A percentile compares a stretch with the other conserved stretches of the same genome.
Conservation (phyloP, 2,797 vertebrate genomes). For the Poeciliopsis infans region DNA sequence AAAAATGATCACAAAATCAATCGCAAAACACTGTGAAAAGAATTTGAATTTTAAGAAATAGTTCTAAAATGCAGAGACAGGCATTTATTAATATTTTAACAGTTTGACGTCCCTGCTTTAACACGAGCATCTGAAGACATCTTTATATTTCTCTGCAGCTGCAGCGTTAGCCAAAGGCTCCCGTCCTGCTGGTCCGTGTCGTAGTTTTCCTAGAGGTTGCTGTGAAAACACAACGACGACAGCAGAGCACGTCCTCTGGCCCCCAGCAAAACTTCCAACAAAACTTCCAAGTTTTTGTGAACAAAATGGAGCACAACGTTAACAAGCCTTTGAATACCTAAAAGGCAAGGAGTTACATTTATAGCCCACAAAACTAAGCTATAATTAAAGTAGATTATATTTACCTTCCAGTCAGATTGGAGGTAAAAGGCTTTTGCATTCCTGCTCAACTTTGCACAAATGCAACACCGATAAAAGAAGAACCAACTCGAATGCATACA, state of each 20-base stretch:
- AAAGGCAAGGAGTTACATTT: background rate
- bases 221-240: background rate
- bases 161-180: background rate
- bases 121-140: background rate
- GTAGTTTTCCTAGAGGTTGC: too few species aligned
- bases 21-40: too few species aligned
- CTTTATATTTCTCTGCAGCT: background rate
- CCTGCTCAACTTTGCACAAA: constrained; percentile 12
- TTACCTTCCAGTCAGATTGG: background rate
- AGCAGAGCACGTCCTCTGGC: background rate
- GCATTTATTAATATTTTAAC: too few species aligned
- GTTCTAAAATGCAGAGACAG: too few species aligned
- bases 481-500: constrained; percentile 24
- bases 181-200: background rate
- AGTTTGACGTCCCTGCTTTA: too few species aligned
- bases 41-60: too few species aligned
- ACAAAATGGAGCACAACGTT: background rate
- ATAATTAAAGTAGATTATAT: background rate
- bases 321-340: background rate
- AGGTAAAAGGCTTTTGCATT: constrained; percentile 9
- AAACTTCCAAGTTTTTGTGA: background rate
- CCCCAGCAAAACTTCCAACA: background rate
- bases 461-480: constrained; percentile 18
- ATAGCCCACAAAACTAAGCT: background rate
- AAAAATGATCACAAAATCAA: too few species aligned